Conservation (phyloP, 2,888 invertebrate species). For the Parochlus steinenii region DNA sequence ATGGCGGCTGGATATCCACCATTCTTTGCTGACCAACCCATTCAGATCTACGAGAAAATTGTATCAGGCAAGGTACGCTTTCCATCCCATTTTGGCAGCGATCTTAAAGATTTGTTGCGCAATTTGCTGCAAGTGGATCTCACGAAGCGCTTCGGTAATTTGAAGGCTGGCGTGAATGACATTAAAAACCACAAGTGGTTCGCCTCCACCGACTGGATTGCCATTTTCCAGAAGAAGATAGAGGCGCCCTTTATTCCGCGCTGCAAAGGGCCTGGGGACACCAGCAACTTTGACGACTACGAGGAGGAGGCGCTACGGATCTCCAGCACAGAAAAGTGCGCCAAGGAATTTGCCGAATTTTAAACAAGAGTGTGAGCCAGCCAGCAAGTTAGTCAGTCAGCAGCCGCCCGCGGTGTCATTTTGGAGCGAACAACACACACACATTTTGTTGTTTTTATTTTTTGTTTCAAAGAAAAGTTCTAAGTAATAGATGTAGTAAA, state of each 20-base stretch:
- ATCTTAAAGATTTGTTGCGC: constrained; percentile 92
- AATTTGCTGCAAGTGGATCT: constrained; percentile 92
- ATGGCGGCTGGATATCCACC: constrained; percentile 99
- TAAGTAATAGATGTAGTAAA: too few relatives aligned
- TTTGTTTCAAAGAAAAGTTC: too few relatives aligned
- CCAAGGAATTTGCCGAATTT: constrained; percentile 99
- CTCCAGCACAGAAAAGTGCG: constrained; percentile 97
- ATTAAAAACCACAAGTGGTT: constrained; percentile 99
- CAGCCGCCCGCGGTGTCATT: background rate
- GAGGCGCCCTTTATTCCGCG: constrained; percentile 98
- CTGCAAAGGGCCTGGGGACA: constrained; percentile 97
- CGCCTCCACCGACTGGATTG: constrained; percentile 96
- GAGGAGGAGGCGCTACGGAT: constrained; percentile 98
- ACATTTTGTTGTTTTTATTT: too few relatives aligned
- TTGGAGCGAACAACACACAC: too few relatives aligned
- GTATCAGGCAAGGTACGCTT: constrained; percentile 98
- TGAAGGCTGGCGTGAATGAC: constrained; percentile 98
- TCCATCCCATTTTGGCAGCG: constrained; percentile 97
- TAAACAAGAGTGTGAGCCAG: constrained; percentile 29
- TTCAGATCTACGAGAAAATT: constrained; percentile 99
- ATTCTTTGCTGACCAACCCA: constrained; percentile 99
- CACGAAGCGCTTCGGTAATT: constrained; percentile 96
- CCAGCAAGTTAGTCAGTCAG: background rate
- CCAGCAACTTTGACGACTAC: constrained; percentile 99
- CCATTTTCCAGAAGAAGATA: constrained; percentile 96